These are phyloP conservation scores for Taeniopygia guttata DNA, from an alignment of 2,797 vertebrate genomes.

Conservation along the genomic window DNA sequence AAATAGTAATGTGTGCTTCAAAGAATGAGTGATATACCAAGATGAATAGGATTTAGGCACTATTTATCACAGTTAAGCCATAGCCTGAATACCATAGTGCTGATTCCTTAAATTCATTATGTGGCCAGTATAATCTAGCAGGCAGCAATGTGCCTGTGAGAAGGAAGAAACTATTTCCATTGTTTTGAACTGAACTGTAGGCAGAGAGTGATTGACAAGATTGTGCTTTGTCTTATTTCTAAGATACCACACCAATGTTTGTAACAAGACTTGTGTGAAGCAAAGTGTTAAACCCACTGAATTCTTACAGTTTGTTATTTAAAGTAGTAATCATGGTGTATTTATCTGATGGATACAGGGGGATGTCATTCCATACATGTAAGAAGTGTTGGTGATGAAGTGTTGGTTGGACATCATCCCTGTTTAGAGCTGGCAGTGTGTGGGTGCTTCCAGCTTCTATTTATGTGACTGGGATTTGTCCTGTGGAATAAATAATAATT, in stretches of 20 bases:
- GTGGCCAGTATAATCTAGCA: conserved; percentile 56
- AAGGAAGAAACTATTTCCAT: conserved; percentile 58
- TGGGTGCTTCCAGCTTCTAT: background rate
- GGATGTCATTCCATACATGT: accelerated
- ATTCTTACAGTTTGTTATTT: background rate
- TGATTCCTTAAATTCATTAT: conserved; percentile 77
- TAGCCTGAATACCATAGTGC: conserved; percentile 69
- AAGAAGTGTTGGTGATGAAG: background rate
- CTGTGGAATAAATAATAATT: background rate
- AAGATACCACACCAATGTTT: background rate
- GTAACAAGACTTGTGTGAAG: background rate
- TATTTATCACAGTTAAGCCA: conserved; percentile 76
- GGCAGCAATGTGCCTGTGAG: conserved; percentile 53
- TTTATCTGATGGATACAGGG: background rate
- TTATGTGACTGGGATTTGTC: background rate
- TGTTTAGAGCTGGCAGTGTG: background rate
- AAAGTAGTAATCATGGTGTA: background rate
- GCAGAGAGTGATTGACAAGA: background rate
- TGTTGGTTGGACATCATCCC: background rate
- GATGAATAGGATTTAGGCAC: conserved; percentile 70
- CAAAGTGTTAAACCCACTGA: background rate
- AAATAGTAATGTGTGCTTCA: conserved; percentile 53
- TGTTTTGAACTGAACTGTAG: conserved; percentile 14
- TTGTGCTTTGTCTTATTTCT: background rate
- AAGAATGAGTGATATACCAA: conserved; percentile 66